A percentile compares a stretch with the other conserved stretches of the same genome.
Conservation (phyloP, 2,113 vertebrate genomes). For the Ciconia boyciana region DNA sequence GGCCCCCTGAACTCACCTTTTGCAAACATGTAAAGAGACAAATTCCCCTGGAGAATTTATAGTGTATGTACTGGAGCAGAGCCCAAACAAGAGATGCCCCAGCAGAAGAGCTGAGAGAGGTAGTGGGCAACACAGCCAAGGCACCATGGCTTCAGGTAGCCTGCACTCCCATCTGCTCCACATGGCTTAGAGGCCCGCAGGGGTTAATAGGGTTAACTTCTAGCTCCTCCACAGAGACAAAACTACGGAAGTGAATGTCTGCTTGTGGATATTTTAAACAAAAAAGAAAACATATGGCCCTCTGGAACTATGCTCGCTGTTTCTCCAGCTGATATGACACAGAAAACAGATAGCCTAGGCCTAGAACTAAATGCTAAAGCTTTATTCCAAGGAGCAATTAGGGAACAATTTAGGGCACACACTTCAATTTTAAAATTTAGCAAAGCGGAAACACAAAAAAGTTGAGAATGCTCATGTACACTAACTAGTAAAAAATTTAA, state of each 20-base stretch:
- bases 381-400: background rate
- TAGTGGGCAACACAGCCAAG: background rate
- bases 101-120: background rate
- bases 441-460: background rate
- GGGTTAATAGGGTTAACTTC: background rate
- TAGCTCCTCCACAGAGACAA: slow-evolving; percentile 7
- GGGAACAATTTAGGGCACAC: background rate
- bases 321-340: background rate
- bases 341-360: background rate
- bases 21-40: background rate
- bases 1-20: background rate
- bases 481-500: background rate
- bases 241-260: slow-evolving; percentile 45
- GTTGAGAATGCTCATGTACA: background rate
- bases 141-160: background rate
- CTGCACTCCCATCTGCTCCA: background rate
- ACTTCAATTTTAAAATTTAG: background rate
- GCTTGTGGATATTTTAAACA: slow-evolving; percentile 37
- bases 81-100: background rate
- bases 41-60: background rate
- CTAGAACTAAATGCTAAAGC: background rate
- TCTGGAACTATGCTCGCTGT: slow-evolving; percentile 10
- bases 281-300: slow-evolving; percentile 54
- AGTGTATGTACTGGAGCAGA: background rate
- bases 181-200: rapidly evolving